Evolutionary conservation across 2,888 invertebrate genomes (phyloP), one percentile per base, ranked within the genome.

Genomic region (Aphodius granarius): DNA sequence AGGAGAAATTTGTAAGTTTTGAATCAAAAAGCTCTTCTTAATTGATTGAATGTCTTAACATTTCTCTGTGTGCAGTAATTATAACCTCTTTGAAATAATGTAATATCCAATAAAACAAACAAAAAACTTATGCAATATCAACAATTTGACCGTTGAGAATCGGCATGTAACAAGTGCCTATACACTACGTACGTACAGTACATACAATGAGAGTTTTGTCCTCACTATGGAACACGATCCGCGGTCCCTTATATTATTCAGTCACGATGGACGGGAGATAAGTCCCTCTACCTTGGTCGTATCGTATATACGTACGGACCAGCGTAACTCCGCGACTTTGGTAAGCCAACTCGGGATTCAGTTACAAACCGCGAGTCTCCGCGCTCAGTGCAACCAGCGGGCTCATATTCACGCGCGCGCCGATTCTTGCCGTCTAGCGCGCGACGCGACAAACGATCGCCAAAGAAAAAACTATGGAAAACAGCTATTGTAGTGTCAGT

Each of bases 311-410:
- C n/a, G n/a, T n/a, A n/a, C n/a, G n/a, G n/a, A n/a, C n/a, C n/a
- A n/a, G n/a, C n/a, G 68, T 64, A 76, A 73, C 65, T 71, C 68
- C 73, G 66, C 77, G 77, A 72, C 70, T 77, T 74, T 66, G 22
- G 68, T 68, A 68, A 68, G 68, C 22, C 20, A 68, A 75, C 73
- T 75, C 75, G 75, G 73, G 75, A 72, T 75, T 77, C 77, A 77
- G 77, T 77, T 77, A 66, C 73, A 71, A 70, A 73, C 77, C 77
- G 77, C 77, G 74, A 71, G 75, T 77, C 74, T 71, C 18, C 68
- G 77, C 62, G 77, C 68, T 68, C 68, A 68, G 68, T 19, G 20
- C 68, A 22, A 68, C 19, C 68, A 9, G 43, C 13, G 20, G 68
- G 20, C 68, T 20, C 21, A 43, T 43, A 43, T 43, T 43, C 1